Conservation (phyloP, 2,113 vertebrate species). For the Ibidorhyncha struthersii region DNA sequence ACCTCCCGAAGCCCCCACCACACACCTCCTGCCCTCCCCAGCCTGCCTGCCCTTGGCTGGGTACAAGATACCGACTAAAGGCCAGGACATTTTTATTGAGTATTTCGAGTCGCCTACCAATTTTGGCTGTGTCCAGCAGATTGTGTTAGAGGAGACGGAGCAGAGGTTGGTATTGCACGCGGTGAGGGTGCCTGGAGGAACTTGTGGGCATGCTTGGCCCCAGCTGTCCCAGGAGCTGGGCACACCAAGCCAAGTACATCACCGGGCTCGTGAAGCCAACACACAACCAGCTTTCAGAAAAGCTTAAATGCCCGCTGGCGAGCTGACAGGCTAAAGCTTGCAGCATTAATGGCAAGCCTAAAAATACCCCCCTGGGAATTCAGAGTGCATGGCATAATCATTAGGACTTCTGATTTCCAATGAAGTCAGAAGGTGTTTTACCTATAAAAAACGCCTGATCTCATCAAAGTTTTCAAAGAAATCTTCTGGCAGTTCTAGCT, state of each 20-base stretch:
- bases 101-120: neutral
- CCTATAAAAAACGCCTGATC: neutral
- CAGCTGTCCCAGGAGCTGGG: neutral
- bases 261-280: neutral
- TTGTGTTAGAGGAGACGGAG: neutral
- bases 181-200: neutral
- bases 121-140: neutral
- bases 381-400: neutral
- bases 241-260: neutral
- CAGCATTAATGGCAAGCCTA: neutral
- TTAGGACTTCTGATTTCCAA: neutral
- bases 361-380: conserved; percentile 8
- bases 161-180: neutral
- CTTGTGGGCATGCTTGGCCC: neutral
- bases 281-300: conserved; percentile 5
- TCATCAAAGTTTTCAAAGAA: conserved; percentile 27
- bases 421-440: neutral
- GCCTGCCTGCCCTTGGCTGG: neutral
- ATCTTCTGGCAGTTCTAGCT: neutral
- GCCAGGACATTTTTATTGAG: neutral
- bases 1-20: neutral
- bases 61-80: neutral
- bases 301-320: neutral
- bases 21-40: neutral
- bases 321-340: neutral